Conservation (phyloP, 2,888 invertebrate species). For the Nemotelus nigrinus region DNA sequence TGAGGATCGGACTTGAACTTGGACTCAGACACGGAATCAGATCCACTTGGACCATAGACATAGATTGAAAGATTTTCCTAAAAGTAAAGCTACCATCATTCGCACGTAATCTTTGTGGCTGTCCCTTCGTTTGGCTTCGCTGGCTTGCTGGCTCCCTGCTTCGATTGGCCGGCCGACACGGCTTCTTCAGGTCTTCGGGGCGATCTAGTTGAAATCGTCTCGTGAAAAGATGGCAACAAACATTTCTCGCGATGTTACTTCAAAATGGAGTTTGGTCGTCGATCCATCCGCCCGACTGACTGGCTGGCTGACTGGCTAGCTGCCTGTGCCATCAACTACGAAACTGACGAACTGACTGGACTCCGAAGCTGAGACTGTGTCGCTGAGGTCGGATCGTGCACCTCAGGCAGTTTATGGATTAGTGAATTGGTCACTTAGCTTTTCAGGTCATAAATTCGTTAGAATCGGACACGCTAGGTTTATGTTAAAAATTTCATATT, state of each 20-base stretch:
- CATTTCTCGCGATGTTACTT: slow-evolving; percentile 9
- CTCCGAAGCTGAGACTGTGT: neutral
- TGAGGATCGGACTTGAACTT: neutral
- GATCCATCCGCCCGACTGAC: too few species aligned
- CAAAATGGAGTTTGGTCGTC: slow-evolving; percentile 19
- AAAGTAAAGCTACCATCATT: slow-evolving; percentile 18
- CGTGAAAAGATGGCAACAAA: neutral
- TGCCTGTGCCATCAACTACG: neutral
- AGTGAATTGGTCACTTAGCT: slow-evolving; percentile 26
- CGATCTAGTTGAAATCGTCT: slow-evolving; percentile 19
- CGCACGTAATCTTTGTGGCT: neutral
- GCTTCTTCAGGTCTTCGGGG: slow-evolving; percentile 7
- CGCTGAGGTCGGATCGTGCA: slow-evolving; percentile 43
- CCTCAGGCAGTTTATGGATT: slow-evolving; percentile 27
- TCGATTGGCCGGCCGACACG: neutral
- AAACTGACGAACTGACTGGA: slow-evolving; percentile 20
- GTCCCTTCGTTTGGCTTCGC: neutral
- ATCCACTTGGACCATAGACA: slow-evolving; percentile 5
- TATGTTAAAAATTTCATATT: slow-evolving; percentile 7
- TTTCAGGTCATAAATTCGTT: slow-evolving; percentile 33
- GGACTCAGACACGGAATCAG: slow-evolving; percentile 36
- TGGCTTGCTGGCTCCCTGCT: neutral
- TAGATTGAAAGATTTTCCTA: slow-evolving; percentile 42
- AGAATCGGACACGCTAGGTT: slow-evolving; percentile 23
- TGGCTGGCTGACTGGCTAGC: too few species aligned